A percentile compares a stretch with the other conserved stretches of the same genome.
Conservation (phyloP, 2,113 vertebrate species). For the western clawed frog (Xenopus tropicalis) region DNA sequence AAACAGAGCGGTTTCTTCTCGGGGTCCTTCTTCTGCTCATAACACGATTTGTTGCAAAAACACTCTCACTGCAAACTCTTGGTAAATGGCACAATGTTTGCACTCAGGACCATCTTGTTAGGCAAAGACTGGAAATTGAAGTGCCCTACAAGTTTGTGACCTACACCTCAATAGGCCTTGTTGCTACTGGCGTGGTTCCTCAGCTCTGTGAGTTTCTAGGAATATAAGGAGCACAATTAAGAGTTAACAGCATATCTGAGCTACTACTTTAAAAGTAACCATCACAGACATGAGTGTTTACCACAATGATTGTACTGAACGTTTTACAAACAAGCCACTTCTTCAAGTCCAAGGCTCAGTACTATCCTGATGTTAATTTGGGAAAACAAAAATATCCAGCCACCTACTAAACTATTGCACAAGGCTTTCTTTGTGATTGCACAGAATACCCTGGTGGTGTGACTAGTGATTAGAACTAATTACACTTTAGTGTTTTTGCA, state of each 20-base stretch:
- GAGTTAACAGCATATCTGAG: not conserved
- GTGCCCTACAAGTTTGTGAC: constrained; percentile 89
- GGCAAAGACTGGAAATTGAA: constrained; percentile 79
- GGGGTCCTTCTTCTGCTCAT: constrained; percentile 68
- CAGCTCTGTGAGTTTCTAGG: constrained; percentile 71
- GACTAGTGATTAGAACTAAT: too few species aligned
- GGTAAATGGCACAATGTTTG: constrained; percentile 69
- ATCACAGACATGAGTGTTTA: too few species aligned
- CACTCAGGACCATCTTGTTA: constrained; percentile 58
- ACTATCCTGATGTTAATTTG: too few species aligned
- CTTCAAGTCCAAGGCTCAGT: too few species aligned
- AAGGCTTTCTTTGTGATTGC: too few species aligned
- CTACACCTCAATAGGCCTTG: constrained; percentile 76
- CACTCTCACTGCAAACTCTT: constrained; percentile 62
- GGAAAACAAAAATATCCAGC: too few species aligned
- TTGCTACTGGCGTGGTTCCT: constrained; percentile 74
- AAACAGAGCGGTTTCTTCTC: constrained; percentile 61
- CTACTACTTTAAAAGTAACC: too few species aligned
- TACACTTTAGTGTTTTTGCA: too few species aligned
- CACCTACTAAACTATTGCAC: too few species aligned
- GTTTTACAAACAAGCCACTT: too few species aligned
- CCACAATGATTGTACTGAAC: too few species aligned
- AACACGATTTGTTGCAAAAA: constrained; percentile 69
- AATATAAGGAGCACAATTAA: constrained; percentile 53
- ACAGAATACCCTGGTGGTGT: too few species aligned